Percentiles rank a stretch among this genome's conserved stretches.
Conservation (phyloP, 2,113 vertebrate species). For the Laticauda colubrina region DNA sequence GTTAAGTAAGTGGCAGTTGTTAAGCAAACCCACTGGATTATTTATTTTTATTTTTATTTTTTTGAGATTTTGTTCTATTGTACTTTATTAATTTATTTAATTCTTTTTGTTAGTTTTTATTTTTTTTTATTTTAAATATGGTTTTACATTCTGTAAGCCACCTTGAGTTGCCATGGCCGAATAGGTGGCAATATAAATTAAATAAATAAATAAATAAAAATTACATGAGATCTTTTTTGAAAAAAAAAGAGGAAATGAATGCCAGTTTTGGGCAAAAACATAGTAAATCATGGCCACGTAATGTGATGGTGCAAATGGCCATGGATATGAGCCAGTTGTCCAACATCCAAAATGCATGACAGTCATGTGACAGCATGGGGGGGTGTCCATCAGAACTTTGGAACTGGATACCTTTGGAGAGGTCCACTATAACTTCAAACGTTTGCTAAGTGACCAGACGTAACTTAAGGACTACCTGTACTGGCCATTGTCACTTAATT, state of each 20-base stretch:
- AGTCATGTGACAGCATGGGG: not conserved
- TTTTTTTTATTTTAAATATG: too few relatives aligned
- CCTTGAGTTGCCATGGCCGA: too few relatives aligned
- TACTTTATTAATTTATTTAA: too few relatives aligned
- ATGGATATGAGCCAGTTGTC: not conserved
- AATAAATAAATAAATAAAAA: too few relatives aligned
- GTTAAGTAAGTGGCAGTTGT: not conserved
- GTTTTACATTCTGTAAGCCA: too few relatives aligned
- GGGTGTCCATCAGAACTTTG: not conserved
- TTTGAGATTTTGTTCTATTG: too few relatives aligned
- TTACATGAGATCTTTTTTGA: not conserved
- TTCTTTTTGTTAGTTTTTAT: too few relatives aligned
- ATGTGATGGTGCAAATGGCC: not conserved
- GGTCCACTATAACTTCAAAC: not conserved
- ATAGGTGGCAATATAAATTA: too few relatives aligned
- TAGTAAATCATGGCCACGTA: not conserved
- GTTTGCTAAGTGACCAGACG: not conserved
- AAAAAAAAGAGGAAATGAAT: not conserved
- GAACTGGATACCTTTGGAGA: not conserved
- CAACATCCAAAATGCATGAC: not conserved
- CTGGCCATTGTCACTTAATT: not conserved
- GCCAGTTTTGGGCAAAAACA: not conserved
- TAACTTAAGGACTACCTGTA: not conserved
- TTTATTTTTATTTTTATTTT: not conserved
- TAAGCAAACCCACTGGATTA: not conserved